Base-by-base conservation (phyloP, 2,113 vertebrate species). In the Chionis minor region DNA sequence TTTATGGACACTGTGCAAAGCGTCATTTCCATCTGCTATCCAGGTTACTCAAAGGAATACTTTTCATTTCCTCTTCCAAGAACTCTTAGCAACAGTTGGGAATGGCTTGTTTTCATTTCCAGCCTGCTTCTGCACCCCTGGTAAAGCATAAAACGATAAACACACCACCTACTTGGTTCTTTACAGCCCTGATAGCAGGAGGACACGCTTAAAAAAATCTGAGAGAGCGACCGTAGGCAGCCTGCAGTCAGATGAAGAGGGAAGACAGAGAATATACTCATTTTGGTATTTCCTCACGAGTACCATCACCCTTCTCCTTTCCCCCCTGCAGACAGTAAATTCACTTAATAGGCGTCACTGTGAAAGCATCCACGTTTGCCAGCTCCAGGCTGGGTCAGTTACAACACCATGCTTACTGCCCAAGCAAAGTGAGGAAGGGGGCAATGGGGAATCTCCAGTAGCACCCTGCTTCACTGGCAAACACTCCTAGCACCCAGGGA, bases 21-120 rank as follows among this genome's bases (percentile, higher is more conserved):
- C 55, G 86, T 88, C 63, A 78, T 81, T 96, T 94, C 91, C 80
- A 86, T 59, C 38, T 86, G 69, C 56, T 88, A 35, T 8, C 77
- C 79, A 81, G 19, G 65, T 81, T 86, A 74, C 77, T 86, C 73
- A 44, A 55, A 96, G 86, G 67, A 65, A 74, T 33, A 65, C 56
- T 62, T 74, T 38, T 78, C 75, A 67, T 45, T 83, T 28, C 52
- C 55, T 73, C 40, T 88, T 86, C 81, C 80, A 96, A 28, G 61
- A 71, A 12, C 67, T 56, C 70, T 55, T 15, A n/a, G 47, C 72
- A 91, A 55, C 55, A 52, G 32, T 9, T 52, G 56, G 83, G 44
- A 84, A 35, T 1, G 11, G 51, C 22, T 79, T 16, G 26, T 69
- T 84, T 74, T 52, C 38, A 20, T 40, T 74, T 78, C 77, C 65